Conservation (phyloP, 2,888 invertebrate genomes). For the Phoenoteleia sp. region DNA sequence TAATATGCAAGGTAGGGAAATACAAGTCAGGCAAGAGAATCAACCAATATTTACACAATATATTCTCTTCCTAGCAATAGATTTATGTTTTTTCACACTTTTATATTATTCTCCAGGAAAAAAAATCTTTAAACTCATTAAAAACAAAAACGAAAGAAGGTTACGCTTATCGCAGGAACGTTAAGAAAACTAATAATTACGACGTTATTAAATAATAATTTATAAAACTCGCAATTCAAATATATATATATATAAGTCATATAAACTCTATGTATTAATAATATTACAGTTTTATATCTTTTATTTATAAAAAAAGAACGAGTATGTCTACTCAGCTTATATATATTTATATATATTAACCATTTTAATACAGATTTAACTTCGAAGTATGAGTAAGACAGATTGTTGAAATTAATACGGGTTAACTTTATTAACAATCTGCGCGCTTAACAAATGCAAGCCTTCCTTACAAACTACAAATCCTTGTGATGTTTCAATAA, state of each 20-base stretch:
- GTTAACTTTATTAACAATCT: conserved; percentile 79
- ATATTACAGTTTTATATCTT: conserved; percentile 75
- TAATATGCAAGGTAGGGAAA: conserved; percentile 68
- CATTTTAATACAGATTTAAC: conserved; percentile 77
- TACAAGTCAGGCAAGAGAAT: conserved; percentile 76
- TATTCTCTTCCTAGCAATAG: conserved; percentile 75
- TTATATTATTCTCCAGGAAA: conserved; percentile 35
- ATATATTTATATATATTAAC: conserved; percentile 78
- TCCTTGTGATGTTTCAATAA: conserved; percentile 17
- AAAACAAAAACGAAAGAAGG: conserved; percentile 61
- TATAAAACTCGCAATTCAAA: conserved; percentile 77
- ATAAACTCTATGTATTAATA: conserved; percentile 77
- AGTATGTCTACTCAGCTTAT: conserved; percentile 78
- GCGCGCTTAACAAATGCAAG: neutral
- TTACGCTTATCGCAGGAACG: conserved; percentile 73
- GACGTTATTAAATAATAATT: conserved; percentile 75
- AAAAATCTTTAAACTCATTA: conserved; percentile 55
- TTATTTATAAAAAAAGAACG: conserved; percentile 76
- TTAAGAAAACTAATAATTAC: conserved; percentile 69
- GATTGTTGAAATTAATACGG: conserved; percentile 75
- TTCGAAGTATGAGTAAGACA: conserved; percentile 76
- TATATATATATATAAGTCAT: conserved; percentile 66
- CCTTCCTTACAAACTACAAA: conserved; percentile 10
- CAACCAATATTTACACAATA: conserved; percentile 82
- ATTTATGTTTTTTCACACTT: conserved; percentile 50